Conservation (phyloP, 2,888 invertebrate species). For the Acanthosoma haemorrhoidale region DNA sequence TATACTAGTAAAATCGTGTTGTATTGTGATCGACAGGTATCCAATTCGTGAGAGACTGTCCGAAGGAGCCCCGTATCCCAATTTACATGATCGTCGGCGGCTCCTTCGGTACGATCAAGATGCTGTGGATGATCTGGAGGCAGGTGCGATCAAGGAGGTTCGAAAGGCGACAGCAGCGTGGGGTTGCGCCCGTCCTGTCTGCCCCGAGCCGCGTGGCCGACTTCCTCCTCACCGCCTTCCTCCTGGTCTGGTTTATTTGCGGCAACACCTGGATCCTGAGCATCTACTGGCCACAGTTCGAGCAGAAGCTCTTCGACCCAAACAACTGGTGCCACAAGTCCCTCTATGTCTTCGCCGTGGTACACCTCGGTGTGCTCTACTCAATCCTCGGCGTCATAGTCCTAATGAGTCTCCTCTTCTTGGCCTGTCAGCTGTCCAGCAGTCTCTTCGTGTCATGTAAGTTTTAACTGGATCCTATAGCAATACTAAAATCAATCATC, state of each 20-base stretch:
- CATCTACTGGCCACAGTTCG: constrained; percentile 71
- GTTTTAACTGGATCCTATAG: no score
- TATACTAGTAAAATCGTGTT: no score
- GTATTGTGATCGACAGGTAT: constrained; percentile 56
- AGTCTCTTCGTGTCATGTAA: constrained; percentile 37
- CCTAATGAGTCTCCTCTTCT: constrained; percentile 56
- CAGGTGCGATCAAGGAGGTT: constrained; percentile 59
- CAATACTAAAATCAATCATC: no score
- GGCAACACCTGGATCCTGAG: constrained; percentile 75
- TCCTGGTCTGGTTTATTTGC: constrained; percentile 68
- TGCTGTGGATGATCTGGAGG: constrained; percentile 61
- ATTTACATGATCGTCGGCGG: constrained; percentile 82
- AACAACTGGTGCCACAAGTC: constrained; percentile 74
- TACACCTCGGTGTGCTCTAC: constrained; percentile 68
- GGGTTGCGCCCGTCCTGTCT: constrained; percentile 44
- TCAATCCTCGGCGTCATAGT: constrained; percentile 55
- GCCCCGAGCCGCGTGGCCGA: constrained; percentile 61
- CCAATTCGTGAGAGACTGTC: constrained; percentile 73
- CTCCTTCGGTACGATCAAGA: constrained; percentile 63
- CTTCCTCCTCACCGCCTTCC: constrained; percentile 60
- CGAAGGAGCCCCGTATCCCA: constrained; percentile 68
- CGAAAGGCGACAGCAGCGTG: constrained; percentile 46
- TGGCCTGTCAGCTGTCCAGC: constrained; percentile 64
- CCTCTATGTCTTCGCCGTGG: constrained; percentile 69
- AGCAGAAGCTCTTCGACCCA: constrained; percentile 66